Evolutionary conservation across 1,140 invertebrate genomes (phyloP), one percentile per base, ranked within the genome.

Genomic region (Bombus pascuorum): DNA sequence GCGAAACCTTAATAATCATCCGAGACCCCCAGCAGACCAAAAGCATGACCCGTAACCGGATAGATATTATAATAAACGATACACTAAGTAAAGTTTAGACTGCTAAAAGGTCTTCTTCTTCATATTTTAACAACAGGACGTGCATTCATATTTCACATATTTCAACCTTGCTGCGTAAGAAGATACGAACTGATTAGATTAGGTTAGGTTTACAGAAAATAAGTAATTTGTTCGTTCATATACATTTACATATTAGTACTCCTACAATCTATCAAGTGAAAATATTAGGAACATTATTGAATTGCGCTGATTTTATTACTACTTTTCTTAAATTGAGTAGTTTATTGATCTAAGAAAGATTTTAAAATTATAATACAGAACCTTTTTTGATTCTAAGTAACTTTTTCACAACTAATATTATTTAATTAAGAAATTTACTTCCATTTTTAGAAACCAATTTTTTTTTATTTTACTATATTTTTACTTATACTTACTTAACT

Each of bases 41-140:
- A 88, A 90, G 68, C 89, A 80, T 86, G 83, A 91, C 81, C 89
- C 77, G 89, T 88, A 90, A 90, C 84, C 84, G 89, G 89, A 88
- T 91, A 91, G 86, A 91, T 90, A 88, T 88, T 88, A 75, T 83
- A 88, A 91, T 91, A 88, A 91, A 87, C 83, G 89, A 75, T 87
- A 76, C 68, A 65, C 75, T 73, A 76, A 89, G 77, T 57, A 81
- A 78, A 71, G 59, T 90, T 87, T 66, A 81, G 59, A 78, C 73
- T 62, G 44, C 78, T 81, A 85, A 81, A 80, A 86, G 83, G 87
- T 82, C 85, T 84, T 81, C 82, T 87, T 81, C 81, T 83, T 74
- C 73, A 9, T 59, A 79, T 79, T 76, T 53, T 53, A 76, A 57
- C 34, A 66, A 37, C n/a, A 47, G 39, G 66, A 25, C 62, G 53